These are phyloP conservation scores for Amphipyra berbera DNA, from an alignment of 2,888 invertebrate genomes.

Conservation along the genomic window DNA sequence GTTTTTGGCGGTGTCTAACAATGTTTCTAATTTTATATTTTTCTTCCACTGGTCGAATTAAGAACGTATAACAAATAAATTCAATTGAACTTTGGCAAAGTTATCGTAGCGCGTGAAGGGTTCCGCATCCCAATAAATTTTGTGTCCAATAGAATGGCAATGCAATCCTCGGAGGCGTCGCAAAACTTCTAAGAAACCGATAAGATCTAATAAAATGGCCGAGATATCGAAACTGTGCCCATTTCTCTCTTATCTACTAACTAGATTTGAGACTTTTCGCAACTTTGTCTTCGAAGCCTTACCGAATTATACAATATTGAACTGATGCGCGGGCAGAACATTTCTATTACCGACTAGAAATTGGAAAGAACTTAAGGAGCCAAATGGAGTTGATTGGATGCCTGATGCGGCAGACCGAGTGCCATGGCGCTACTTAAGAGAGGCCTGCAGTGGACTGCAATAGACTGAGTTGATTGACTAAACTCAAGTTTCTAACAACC, in stretches of 20 bases:
- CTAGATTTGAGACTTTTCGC: slow-evolving; percentile 19
- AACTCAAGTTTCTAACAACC: too few species aligned
- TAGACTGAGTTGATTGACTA: too few species aligned
- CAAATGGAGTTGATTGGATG: too few species aligned
- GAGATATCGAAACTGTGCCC: slow-evolving; percentile 40
- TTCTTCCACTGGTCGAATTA: background rate
- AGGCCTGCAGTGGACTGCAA: too few species aligned
- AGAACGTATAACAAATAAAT: slow-evolving; percentile 4
- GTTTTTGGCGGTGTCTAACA: background rate
- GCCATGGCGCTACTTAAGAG: too few species aligned
- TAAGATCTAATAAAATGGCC: slow-evolving; percentile 42
- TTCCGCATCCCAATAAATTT: slow-evolving; percentile 15
- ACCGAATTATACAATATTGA: slow-evolving; percentile 23
- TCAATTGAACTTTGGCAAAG: slow-evolving; percentile 1
- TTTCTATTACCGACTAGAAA: slow-evolving; percentile 11
- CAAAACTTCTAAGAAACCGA: slow-evolving; percentile 32
- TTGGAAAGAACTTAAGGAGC: background rate
- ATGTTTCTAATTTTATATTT: slow-evolving; percentile 2
- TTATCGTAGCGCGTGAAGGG: background rate
- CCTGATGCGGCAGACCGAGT: too few species aligned
- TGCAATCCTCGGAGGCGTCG: slow-evolving; percentile 26
- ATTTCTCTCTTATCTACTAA: slow-evolving; percentile 33
- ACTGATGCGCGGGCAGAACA: slow-evolving; percentile 19
- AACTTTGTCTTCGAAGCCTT: slow-evolving; percentile 28
- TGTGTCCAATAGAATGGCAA: slow-evolving; percentile 8